Evolutionary conservation across 53 echinoderm and acorn worm genomes (phyloP), one percentile per base, ranked within the genome.

Genomic region (Hippasteria phrygiana): DNA sequence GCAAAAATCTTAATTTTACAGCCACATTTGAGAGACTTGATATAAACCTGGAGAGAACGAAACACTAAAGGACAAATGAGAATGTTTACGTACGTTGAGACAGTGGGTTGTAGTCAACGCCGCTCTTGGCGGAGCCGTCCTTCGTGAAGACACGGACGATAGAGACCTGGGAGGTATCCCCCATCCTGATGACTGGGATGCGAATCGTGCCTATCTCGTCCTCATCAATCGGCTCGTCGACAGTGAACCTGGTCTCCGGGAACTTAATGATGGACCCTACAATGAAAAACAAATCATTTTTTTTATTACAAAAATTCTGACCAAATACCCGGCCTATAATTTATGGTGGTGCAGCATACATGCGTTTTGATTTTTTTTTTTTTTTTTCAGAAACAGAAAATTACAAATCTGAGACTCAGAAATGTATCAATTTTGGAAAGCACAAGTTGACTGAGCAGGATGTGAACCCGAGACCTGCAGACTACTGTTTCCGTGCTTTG

Each of bases 71-170:
- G 20, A 6, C 2, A 75, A 17, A 75, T 16, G 20, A 5, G 22
- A 47, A 51, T 29, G 28, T 51, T 6, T 67, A 93, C 95, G 70
- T 89, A 99, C 99, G 84, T 85, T 71, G 70, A 29, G 96, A 96
- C 43, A 99, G 90, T 13, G 99, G 96, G 83, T 99, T 96, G 91
- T 99, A 99, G 93, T 99, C 99, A 1, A 96, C 39, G n/a, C 99
- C 99, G 69, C 99, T 99, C 99, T 93, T 96, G 53, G 99, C 99
- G 6, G 99, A 99, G 11, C 99, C 99, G 43, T 99, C 99, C 94
- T 99, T 99, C 85, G 99, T 99, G 94, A 91, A 94, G 85, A 96
- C 93, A 29, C 99, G 86, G 70, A 99, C 99, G 4, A 99, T 73
- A 45, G 99, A 99, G 54, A 91, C 94, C 94, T 99, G 94, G n/a